Percentiles rank a stretch among this genome's conserved stretches.
These are phyloP conservation scores for Popillia japonica DNA, from an alignment of 1,140 invertebrate genomes.

Conservation along the genomic window DNA sequence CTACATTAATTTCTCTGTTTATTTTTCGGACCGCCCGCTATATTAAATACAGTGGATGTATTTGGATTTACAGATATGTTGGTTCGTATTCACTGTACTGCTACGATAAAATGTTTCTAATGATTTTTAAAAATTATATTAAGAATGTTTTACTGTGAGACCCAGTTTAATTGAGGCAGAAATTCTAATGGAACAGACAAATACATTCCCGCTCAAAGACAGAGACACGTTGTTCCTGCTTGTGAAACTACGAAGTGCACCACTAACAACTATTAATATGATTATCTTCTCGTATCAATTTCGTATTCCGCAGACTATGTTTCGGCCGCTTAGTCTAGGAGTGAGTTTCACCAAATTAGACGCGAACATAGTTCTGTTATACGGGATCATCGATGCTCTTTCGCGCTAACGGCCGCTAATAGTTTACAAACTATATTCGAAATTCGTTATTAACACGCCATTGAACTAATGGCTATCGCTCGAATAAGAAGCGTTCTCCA, in stretches of 20 bases:
- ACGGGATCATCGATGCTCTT: background rate
- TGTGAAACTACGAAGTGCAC: conserved; percentile 14
- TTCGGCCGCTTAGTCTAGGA: background rate
- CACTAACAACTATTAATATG: conserved; percentile 35
- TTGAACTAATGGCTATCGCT: conserved; percentile 49
- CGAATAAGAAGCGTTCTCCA: background rate
- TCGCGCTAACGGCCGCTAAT: conserved; percentile 43
- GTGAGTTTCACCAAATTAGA: conserved; percentile 7
- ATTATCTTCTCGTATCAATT: conserved; percentile 37
- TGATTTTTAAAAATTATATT: no score
- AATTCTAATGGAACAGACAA: no score
- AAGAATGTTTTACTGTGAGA: no score
- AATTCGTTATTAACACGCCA: conserved; percentile 54
- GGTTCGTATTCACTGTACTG: no score
- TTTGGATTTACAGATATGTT: no score
- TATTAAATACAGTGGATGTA: no score
- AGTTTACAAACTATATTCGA: conserved; percentile 54
- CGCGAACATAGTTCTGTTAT: conserved; percentile 45
- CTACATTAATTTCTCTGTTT: conserved; percentile 1
- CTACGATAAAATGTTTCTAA: no score
- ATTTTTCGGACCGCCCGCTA: background rate
- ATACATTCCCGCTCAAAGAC: no score
- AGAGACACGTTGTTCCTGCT: background rate
- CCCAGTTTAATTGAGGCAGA: no score
- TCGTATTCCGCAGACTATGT: background rate